phyloP scores from a whole-genome alignment of 2,888 invertebrate species.

The Pollenia angustigena region DNA sequence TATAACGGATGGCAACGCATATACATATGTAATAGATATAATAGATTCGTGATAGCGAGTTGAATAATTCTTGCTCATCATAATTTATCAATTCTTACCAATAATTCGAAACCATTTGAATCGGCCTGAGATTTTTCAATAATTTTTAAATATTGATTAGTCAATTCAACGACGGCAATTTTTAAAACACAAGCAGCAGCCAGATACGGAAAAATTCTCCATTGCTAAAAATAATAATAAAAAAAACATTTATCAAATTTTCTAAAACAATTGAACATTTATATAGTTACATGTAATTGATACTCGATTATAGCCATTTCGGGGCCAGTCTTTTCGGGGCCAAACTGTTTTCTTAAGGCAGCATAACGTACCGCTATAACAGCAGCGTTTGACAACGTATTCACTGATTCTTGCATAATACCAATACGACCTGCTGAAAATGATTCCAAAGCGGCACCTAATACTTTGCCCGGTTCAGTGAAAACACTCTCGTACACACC shows the following conservation, averaged over 20 bases:
- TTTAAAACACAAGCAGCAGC: conserved; percentile 87
- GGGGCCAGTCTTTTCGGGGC: conserved; percentile 86
- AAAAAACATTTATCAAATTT: background rate
- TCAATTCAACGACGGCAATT: conserved; percentile 88
- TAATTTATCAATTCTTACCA: conserved; percentile 78
- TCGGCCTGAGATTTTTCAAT: conserved; percentile 87
- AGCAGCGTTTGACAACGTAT: conserved; percentile 87
- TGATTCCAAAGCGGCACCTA: conserved; percentile 94
- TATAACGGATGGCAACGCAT: no score
- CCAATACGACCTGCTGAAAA: conserved; percentile 93
- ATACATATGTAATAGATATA: no score
- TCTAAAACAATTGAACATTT: conserved; percentile 5
- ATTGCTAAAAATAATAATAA: conserved; percentile 86
- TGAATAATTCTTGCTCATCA: no score
- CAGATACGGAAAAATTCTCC: conserved; percentile 89
- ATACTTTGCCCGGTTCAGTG: conserved; percentile 93
- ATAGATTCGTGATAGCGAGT: no score
- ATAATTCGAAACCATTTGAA: conserved; percentile 83
- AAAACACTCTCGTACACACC: conserved; percentile 96
- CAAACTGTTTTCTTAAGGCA: conserved; percentile 91
- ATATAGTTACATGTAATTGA: conserved; percentile 88
- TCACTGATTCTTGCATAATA: conserved; percentile 86
- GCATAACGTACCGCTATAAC: conserved; percentile 92
- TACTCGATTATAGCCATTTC: conserved; percentile 93
- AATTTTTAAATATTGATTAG: conserved; percentile 87